Percentiles rank a stretch among this genome's conserved stretches.
Evolutionary conservation across 1,140 invertebrate genomes (phyloP).

Genomic region (Philopotamus ludificatus): DNA sequence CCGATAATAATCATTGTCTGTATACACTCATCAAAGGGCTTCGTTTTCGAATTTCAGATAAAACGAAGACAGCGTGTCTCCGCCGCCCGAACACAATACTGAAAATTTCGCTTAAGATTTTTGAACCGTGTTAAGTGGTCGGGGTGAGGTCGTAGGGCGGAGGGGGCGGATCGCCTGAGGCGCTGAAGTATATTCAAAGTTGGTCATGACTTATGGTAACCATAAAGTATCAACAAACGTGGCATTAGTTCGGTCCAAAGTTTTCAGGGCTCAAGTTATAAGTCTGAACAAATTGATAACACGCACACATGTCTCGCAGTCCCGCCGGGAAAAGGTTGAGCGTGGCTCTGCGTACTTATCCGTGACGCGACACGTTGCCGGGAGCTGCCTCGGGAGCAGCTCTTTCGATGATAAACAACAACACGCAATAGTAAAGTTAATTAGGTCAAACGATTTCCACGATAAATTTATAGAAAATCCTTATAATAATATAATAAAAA

Average conservation of each 20-base stretch:
- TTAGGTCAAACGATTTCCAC: too few relatives aligned
- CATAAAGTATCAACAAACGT: background rate
- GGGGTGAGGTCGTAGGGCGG: background rate
- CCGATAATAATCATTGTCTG: too few relatives aligned
- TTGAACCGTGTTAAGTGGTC: background rate
- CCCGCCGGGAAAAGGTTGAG: background rate
- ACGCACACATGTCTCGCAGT: background rate
- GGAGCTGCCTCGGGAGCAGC: too few relatives aligned
- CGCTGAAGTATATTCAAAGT: background rate
- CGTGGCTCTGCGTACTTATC: background rate
- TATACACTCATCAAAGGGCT: too few relatives aligned
- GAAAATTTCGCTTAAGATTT: background rate
- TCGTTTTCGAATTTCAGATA: too few relatives aligned
- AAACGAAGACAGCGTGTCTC: background rate
- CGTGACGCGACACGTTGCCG: background rate
- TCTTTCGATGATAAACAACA: too few relatives aligned
- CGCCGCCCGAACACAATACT: background rate
- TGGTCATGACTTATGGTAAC: background rate
- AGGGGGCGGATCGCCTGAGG: background rate
- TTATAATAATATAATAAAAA: too few relatives aligned
- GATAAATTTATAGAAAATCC: too few relatives aligned
- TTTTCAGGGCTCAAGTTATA: background rate
- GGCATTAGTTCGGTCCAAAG: background rate
- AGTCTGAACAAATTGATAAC: constrained; percentile 11
- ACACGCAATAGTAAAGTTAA: too few relatives aligned